A percentile compares a stretch with the other conserved stretches of the same genome.
phyloP scores from a whole-genome alignment of 2,113 vertebrate genomes.

The Rafetus swinhoei region DNA sequence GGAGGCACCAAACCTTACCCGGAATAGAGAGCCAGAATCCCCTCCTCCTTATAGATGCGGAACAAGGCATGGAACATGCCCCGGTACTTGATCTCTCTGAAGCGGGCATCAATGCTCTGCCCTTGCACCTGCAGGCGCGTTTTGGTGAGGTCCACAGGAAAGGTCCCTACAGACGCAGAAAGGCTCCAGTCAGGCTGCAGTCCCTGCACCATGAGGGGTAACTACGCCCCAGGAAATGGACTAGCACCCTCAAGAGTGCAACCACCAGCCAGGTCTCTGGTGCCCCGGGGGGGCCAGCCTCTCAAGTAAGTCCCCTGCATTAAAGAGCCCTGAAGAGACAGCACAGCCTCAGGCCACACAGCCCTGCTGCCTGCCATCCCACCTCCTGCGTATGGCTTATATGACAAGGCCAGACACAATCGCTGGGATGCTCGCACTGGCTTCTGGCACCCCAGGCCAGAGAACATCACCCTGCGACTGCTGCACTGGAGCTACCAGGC shows the following conservation, averaged over 20 bases:
- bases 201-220: not conserved
- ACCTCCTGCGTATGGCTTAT: not conserved
- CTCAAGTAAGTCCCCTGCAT: not conserved
- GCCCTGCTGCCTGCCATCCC: not conserved
- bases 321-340: slow-evolving; percentile 40
- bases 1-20: slow-evolving; percentile 80
- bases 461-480: not conserved
- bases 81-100: slow-evolving; percentile 92
- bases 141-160: slow-evolving; percentile 95
- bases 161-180: slow-evolving; percentile 83
- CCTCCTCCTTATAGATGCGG: slow-evolving; percentile 92
- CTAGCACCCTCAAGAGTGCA: not conserved
- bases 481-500: no score
- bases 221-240: not conserved
- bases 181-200: not conserved
- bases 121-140: slow-evolving; percentile 96
- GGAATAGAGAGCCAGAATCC: slow-evolving; percentile 90
- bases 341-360: not conserved
- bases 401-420: not conserved
- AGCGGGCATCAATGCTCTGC: slow-evolving; percentile 86
- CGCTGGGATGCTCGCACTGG: not conserved
- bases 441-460: not conserved
- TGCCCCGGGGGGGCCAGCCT: not conserved
- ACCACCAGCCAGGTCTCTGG: not conserved
- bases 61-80: slow-evolving; percentile 96